Percentiles rank a stretch among this genome's conserved stretches.
These are phyloP conservation scores for Axis porcinus DNA, from an alignment of 2,113 vertebrate genomes.

Conservation along the genomic window DNA sequence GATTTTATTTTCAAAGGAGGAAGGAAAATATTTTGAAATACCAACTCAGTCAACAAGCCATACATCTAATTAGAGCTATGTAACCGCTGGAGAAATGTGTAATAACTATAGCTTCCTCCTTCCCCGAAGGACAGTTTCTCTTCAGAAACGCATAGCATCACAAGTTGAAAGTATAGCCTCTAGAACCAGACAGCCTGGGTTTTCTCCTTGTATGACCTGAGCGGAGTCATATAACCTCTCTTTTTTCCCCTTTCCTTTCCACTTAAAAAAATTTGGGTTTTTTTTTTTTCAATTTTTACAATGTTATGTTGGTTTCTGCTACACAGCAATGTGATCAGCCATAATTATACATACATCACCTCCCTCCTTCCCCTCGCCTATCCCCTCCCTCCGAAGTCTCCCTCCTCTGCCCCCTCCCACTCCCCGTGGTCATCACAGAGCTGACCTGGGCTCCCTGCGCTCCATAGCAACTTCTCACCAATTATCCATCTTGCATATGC, in stretches of 20 bases:
- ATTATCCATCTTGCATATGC: neutral
- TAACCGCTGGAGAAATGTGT: neutral
- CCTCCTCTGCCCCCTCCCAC: neutral
- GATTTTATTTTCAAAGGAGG: constrained; percentile 1
- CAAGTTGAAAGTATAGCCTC: neutral
- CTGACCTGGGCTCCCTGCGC: neutral
- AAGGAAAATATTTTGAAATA: constrained; percentile 29
- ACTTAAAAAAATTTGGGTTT: neutral
- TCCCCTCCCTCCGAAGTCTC: neutral
- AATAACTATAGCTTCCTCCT: neutral
- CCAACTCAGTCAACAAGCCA: neutral
- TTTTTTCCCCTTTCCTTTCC: neutral
- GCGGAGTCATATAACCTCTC: neutral
- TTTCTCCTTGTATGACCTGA: neutral
- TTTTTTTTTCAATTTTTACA: neutral
- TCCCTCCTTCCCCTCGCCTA: neutral
- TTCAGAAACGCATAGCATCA: neutral
- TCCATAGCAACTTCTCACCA: neutral
- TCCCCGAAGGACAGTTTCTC: neutral
- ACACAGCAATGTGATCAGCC: neutral
- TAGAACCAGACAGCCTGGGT: neutral
- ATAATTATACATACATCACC: neutral
- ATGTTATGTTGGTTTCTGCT: neutral
- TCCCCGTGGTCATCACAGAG: neutral
- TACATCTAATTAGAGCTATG: neutral